Conservation (phyloP, 2,113 vertebrate genomes). For the Aegotheles bennettii region DNA sequence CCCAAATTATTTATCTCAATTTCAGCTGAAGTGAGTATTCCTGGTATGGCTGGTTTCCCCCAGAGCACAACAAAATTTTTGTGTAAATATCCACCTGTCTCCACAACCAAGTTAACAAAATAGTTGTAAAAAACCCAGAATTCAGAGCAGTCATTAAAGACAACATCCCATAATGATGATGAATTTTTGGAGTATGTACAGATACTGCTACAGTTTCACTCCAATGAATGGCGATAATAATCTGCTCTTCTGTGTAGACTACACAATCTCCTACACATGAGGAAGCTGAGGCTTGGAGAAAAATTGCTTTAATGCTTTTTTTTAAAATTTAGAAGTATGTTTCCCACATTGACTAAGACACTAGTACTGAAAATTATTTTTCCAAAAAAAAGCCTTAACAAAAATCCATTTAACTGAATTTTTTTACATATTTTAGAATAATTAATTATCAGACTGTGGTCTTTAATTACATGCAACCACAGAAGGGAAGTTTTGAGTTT, state of each 20-base stretch:
- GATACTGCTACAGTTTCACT: not conserved
- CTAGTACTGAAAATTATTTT: not conserved
- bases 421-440: not conserved
- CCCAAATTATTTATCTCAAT: not conserved
- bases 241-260: not conserved
- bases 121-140: not conserved
- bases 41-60: not conserved
- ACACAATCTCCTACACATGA: not conserved
- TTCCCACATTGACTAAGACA: not conserved
- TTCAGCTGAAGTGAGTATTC: not conserved
- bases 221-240: not conserved
- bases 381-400: not conserved
- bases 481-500: not conserved
- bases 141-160: not conserved
- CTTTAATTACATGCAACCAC: not conserved
- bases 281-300: not conserved
- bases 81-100: constrained; percentile 26
- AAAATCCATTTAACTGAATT: not conserved
- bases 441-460: not conserved
- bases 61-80: not conserved
- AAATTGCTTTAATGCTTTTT: not conserved
- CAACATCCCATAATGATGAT: not conserved
- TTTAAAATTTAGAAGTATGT: not conserved
- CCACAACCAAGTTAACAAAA: not conserved
- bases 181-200: not conserved